phyloP scores from a whole-genome alignment of 2,797 vertebrate genomes.

The Pogoniulus pusillus region DNA sequence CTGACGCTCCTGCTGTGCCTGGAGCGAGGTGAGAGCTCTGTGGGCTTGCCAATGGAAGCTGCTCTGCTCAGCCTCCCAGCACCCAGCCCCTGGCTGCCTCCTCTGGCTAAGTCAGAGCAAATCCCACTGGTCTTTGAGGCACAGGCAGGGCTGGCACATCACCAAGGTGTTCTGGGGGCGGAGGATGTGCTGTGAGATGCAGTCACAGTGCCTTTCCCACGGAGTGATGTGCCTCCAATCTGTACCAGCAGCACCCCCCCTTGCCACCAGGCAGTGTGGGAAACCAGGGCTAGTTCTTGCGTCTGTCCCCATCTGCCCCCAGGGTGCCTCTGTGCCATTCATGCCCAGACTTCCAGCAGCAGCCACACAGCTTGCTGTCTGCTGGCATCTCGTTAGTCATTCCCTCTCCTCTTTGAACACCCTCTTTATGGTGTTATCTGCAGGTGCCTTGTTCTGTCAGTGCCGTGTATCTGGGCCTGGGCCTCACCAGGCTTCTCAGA shows the following conservation, averaged over 20 bases:
- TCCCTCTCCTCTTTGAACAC: background rate
- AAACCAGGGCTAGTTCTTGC: background rate
- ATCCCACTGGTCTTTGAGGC: background rate
- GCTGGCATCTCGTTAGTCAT: background rate
- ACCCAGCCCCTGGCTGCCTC: background rate
- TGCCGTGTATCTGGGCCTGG: background rate
- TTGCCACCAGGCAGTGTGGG: background rate
- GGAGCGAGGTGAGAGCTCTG: background rate
- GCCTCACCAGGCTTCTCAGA: background rate
- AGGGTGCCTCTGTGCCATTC: background rate
- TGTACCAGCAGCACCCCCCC: rapidly evolving
- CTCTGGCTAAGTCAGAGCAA: background rate
- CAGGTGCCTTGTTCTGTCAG: background rate
- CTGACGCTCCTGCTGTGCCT: background rate
- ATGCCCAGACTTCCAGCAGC: background rate
- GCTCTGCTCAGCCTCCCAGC: background rate
- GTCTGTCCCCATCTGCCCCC: background rate
- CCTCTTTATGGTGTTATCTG: background rate
- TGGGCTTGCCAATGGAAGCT: background rate
- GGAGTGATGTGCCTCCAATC: background rate
- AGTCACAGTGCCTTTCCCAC: background rate
- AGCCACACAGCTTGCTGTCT: background rate
- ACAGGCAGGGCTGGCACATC: background rate
- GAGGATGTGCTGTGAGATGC: background rate
- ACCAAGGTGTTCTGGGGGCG: rapidly evolving